Percentiles rank a stretch among this genome's conserved stretches.
phyloP scores from a whole-genome alignment of 1,140 invertebrate genomes.

The Solen grandis region DNA sequence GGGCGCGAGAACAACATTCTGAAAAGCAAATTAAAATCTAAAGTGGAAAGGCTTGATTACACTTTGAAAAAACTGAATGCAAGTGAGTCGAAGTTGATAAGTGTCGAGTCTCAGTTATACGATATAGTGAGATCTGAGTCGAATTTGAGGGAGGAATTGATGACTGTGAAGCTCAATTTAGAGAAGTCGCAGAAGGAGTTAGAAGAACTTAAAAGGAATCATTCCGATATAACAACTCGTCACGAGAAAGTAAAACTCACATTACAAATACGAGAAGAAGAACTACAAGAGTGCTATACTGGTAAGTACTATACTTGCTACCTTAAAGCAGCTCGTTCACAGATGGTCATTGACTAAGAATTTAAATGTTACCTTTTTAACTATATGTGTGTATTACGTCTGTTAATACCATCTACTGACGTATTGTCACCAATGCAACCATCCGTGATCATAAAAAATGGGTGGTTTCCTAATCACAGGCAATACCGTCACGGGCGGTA shows the following conservation, averaged over 20 bases:
- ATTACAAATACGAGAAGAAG: conserved; percentile 18
- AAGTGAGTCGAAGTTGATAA: conserved; percentile 32
- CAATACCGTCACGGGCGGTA: too few relatives aligned
- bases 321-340: too few relatives aligned
- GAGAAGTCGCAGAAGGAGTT: conserved; percentile 18
- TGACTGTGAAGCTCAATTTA: conserved; percentile 16
- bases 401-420: too few relatives aligned
- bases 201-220: conserved; percentile 17
- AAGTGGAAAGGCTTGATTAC: conserved; percentile 43
- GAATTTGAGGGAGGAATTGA: conserved; percentile 35
- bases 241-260: conserved; percentile 25
- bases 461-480: too few relatives aligned
- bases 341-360: too few relatives aligned
- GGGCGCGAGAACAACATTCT: conserved; percentile 40
- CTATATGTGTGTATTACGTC: too few relatives aligned
- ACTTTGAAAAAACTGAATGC: conserved; percentile 30
- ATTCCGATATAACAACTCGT: conserved; percentile 15
- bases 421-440: too few relatives aligned
- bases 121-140: conserved; percentile 44
- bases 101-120: conserved; percentile 40
- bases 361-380: too few relatives aligned
- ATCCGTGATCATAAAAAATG: too few relatives aligned
- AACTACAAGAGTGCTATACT: conserved; percentile 49
- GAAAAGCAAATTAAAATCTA: conserved; percentile 49
- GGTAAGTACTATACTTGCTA: too few relatives aligned